phyloP scores from a whole-genome alignment of 2,113 vertebrate species.

The Fukomys damarensis region DNA sequence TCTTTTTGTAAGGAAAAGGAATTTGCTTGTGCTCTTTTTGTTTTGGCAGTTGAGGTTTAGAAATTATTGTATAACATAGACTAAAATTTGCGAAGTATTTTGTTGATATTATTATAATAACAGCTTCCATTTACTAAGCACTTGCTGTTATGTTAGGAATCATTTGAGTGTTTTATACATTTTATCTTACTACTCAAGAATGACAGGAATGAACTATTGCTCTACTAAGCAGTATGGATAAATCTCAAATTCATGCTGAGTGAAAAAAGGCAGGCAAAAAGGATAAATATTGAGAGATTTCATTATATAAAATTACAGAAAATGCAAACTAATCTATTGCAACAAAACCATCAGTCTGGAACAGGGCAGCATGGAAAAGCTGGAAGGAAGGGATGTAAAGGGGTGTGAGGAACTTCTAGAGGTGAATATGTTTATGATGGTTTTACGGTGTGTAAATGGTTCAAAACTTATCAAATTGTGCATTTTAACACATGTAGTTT shows the following conservation, averaged over 20 bases:
- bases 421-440: not conserved
- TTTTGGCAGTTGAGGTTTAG: constrained; percentile 13
- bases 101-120: constrained; percentile 56
- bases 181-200: constrained; percentile 50
- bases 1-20: constrained; percentile 6
- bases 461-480: not conserved
- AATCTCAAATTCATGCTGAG: constrained; percentile 44
- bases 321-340: not conserved
- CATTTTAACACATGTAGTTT: not conserved
- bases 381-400: not conserved
- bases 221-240: not conserved
- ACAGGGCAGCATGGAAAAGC: not conserved
- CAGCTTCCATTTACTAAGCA: constrained; percentile 40
- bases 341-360: not conserved
- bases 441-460: not conserved
- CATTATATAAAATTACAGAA: not conserved
- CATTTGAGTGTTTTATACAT: constrained; percentile 39
- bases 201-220: constrained; percentile 17
- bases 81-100: constrained; percentile 50
- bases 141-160: not conserved
- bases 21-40: not conserved
- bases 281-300: not conserved
- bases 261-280: not conserved
- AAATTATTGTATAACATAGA: not conserved
- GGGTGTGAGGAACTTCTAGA: not conserved